A percentile compares a stretch with the other conserved stretches of the same genome.
Conservation (phyloP, 2,113 vertebrate species). For the Mirza zaza region DNA sequence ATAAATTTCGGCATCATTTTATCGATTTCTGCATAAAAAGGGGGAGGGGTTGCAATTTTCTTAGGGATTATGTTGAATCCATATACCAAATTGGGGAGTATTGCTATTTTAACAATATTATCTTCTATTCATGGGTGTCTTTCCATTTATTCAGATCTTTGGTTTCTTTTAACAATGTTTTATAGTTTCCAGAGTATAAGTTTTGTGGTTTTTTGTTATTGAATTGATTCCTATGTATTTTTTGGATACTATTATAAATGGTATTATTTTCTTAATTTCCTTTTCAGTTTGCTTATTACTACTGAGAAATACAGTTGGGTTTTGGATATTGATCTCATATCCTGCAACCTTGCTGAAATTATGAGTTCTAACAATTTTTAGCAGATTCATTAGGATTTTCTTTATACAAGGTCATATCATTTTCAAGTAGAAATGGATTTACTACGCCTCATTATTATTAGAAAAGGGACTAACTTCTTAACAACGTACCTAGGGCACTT, state of each 20-base stretch:
- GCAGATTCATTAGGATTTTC: neutral
- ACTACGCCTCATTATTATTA: neutral
- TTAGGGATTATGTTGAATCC: neutral
- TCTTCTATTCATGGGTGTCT: neutral
- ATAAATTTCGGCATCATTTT: neutral
- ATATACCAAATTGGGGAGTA: neutral
- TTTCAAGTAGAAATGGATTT: neutral
- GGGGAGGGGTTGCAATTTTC: neutral
- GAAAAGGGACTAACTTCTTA: constrained; percentile 13
- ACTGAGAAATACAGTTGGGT: neutral
- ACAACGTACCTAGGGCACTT: neutral
- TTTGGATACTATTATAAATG: neutral
- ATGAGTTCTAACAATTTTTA: constrained; percentile 26
- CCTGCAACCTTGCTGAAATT: neutral
- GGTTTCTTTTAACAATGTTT: neutral
- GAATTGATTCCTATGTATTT: neutral
- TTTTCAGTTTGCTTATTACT: neutral
- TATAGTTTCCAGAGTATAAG: neutral
- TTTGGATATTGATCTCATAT: neutral
- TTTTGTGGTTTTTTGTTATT: neutral
- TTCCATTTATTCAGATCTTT: neutral
- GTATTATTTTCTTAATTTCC: neutral
- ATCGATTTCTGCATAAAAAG: neutral
- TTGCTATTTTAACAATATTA: neutral
- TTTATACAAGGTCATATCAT: neutral